Conservation (phyloP, 2,797 vertebrate species). For the Xenops minutus region DNA sequence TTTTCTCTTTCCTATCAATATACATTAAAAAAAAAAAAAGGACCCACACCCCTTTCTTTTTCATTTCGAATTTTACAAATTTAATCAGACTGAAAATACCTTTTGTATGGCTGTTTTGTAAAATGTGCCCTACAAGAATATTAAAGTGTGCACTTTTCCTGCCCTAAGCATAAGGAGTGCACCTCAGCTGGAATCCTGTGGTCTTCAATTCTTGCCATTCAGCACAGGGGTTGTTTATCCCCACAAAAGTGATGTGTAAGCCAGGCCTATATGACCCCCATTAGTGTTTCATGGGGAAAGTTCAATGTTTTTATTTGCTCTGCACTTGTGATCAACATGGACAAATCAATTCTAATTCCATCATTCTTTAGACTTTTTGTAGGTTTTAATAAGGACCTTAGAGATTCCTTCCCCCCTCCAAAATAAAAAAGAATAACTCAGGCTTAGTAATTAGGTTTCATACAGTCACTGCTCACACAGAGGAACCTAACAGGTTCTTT, state of each 20-base stretch:
- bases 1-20: neutral
- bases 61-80: neutral
- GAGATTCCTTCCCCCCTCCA: constrained; percentile 46
- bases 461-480: constrained; percentile 6
- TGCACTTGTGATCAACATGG: neutral
- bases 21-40: neutral
- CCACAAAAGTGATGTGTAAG: neutral
- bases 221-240: neutral
- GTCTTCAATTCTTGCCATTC: neutral
- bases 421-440: constrained; percentile 46
- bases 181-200: neutral
- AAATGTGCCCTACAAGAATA: neutral
- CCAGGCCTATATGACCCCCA: neutral
- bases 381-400: constrained; percentile 75
- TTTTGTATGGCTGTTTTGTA: neutral
- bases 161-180: neutral
- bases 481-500: constrained; percentile 59
- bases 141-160: neutral
- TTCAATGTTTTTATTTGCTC: constrained; percentile 24
- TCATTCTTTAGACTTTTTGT: constrained; percentile 42
- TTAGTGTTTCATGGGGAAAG: constrained; percentile 13
- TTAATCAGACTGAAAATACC: neutral
- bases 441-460: constrained; percentile 62
- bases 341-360: constrained; percentile 26
- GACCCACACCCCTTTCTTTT: neutral